These are phyloP conservation scores for Progne subis DNA, from an alignment of 2,113 vertebrate species.

Conservation along the genomic window DNA sequence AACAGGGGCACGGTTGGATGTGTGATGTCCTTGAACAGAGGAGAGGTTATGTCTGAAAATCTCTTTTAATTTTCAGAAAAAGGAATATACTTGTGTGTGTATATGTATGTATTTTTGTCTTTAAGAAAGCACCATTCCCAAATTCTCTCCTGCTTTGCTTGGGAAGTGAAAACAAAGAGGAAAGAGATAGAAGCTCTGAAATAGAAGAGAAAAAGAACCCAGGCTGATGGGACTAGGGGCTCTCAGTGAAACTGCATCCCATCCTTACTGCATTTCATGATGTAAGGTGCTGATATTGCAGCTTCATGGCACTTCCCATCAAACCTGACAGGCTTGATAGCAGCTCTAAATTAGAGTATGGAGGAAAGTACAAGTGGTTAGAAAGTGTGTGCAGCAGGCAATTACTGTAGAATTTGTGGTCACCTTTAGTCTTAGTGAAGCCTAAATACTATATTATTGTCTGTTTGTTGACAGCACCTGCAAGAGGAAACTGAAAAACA, in stretches of 20 bases:
- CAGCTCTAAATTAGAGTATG: conserved; percentile 39
- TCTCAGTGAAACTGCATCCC: conserved; percentile 6
- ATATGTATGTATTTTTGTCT: rapidly evolving
- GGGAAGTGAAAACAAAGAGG: not conserved
- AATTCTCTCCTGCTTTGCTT: not conserved
- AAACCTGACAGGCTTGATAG: conserved; percentile 64
- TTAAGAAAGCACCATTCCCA: not conserved
- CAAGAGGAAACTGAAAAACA: not conserved
- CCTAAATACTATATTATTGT: conserved; percentile 43
- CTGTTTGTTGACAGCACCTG: conserved; percentile 12
- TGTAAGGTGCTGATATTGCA: conserved; percentile 37
- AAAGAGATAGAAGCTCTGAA: not conserved
- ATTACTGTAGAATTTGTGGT: conserved; percentile 17
- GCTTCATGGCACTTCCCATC: conserved; percentile 52
- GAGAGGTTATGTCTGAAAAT: not conserved
- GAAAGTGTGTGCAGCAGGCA: not conserved
- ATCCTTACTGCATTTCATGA: not conserved
- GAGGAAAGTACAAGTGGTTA: conserved; percentile 39
- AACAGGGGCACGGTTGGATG: rapidly evolving
- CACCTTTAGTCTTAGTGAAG: not conserved
- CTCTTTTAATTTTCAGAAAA: not conserved
- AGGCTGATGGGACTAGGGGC: conserved; percentile 22
- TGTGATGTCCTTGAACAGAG: not conserved
- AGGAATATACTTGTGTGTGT: not conserved
- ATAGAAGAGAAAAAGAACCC: not conserved